These are phyloP conservation scores for Sparidentex hasta DNA, from an alignment of 2,797 vertebrate genomes.

Conservation along the genomic window DNA sequence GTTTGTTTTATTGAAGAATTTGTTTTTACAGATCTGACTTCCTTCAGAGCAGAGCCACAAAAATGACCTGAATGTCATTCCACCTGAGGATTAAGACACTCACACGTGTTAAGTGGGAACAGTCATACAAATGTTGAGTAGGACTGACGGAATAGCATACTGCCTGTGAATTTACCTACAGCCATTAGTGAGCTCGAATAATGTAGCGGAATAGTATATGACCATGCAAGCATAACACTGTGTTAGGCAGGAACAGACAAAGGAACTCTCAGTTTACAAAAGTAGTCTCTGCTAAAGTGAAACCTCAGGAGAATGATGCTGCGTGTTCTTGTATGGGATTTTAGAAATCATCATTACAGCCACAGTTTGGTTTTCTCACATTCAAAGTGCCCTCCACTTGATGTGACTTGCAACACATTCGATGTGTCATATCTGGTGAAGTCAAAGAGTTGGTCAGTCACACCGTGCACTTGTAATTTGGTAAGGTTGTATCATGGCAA, in stretches of 20 bases:
- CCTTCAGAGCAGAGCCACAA: slow-evolving; percentile 3
- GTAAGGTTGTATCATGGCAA: slow-evolving; percentile 65
- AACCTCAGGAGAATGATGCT: background rate
- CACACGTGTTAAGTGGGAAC: background rate
- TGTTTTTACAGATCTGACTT: background rate
- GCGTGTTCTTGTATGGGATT: background rate
- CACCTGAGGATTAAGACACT: slow-evolving; percentile 9
- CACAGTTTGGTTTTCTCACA: slow-evolving; percentile 18
- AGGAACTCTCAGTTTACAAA: background rate
- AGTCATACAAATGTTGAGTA: slow-evolving; percentile 15
- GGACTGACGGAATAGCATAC: background rate
- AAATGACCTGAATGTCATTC: slow-evolving; percentile 13
- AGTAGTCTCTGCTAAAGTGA: background rate
- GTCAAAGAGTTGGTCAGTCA: slow-evolving; percentile 28
- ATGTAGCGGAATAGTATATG: slow-evolving; percentile 8
- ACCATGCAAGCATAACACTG: background rate
- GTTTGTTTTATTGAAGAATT: background rate
- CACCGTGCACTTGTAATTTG: slow-evolving; percentile 58
- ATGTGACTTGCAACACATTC: background rate
- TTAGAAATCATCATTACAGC: background rate
- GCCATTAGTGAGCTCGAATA: background rate
- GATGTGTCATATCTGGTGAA: slow-evolving; percentile 18
- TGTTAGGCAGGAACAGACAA: background rate
- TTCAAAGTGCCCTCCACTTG: background rate
- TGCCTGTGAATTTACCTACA: background rate